Evolutionary conservation across 1,140 invertebrate species (phyloP), one percentile per base, ranked within the genome.

Genomic region (Camponotus pennsylvanicus): DNA sequence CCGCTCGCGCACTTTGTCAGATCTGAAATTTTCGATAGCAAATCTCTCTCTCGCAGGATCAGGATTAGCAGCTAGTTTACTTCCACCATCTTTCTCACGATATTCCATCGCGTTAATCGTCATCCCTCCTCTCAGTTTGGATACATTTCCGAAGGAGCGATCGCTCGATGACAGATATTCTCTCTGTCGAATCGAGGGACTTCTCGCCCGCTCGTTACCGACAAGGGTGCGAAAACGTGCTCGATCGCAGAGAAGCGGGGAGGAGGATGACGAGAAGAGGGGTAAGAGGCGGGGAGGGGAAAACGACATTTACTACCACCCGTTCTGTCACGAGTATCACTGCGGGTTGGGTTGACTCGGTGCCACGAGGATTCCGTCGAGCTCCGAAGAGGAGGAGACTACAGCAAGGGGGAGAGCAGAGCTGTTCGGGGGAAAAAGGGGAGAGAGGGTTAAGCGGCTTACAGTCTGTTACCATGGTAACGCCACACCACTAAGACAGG

Each of bases 381-480:
- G 87, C 40, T 55, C 40, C n/a, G n/a, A 57, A 76, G 76, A 52
- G 63, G 78, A 57, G 79, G 73, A 63, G 52, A 71, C 45, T 61
- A 79, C 57, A 79, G 61, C 59, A 32, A 66, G 66, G 76, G 73
- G 61, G 78, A 78, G 86, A 86, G 52, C 6, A 32, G 77, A 78
- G 73, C 79, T 66, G 79, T 80, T 71, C 89, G 88, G 88, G 91
- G 92, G 87, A 91, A 15, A 52, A 15, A 52, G 49, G 4, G 15
- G 49, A 5, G 13, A 52, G 49, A 52, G 49, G 49, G 92, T 93
- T 93, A 93, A 93, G 93, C 93, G 92, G 93, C 93, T 93, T 93
- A 93, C 92, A 93, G 93, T 93, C 93, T 93, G 93, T 93, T 92
- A 93, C 93, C 92, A 93, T 93, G 92, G 93, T 91, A 93, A 93